Conservation (phyloP, 1,140 invertebrate genomes). For the Drosophila grimshawi region DNA sequence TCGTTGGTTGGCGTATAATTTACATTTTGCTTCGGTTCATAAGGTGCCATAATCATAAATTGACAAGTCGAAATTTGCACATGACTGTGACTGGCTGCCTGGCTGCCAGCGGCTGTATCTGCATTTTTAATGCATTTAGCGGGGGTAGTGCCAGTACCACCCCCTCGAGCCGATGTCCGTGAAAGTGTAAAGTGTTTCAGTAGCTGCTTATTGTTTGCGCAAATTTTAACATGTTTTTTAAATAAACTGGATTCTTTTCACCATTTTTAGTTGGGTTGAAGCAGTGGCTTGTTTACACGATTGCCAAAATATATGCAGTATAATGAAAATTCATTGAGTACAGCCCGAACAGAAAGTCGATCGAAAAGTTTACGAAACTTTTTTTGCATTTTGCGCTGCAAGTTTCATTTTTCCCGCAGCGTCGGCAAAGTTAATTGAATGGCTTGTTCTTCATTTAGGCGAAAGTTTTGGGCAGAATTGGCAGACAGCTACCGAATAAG, state of each 20-base stretch:
- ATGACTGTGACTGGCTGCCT: conserved; percentile 42
- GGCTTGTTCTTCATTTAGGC: conserved; percentile 74
- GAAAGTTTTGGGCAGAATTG: conserved; percentile 66
- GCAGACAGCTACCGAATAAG: conserved; percentile 16
- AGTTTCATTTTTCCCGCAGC: conserved; percentile 50
- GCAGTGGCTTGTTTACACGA: conserved; percentile 75
- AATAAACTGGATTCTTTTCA: conserved; percentile 8
- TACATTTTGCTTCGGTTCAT: conserved; percentile 77
- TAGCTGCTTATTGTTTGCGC: conserved; percentile 10
- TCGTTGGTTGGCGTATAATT: conserved; percentile 73
- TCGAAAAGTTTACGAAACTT: conserved; percentile 66
- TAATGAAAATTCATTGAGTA: conserved; percentile 78
- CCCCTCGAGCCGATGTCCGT: conserved; percentile 30
- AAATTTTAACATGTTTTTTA: conserved; percentile 58
- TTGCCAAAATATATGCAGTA: conserved; percentile 74
- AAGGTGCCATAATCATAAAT: conserved; percentile 83
- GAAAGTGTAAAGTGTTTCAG: conserved; percentile 73
- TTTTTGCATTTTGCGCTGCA: conserved; percentile 61
- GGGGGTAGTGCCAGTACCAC: background rate
- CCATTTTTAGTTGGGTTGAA: conserved; percentile 1
- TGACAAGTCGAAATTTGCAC: conserved; percentile 82
- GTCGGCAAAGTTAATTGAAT: conserved; percentile 72
- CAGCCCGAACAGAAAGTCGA: conserved; percentile 37
- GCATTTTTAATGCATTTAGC: conserved; percentile 76
- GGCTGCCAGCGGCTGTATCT: conserved; percentile 57